Conservation (phyloP, 2,888 invertebrate genomes). For the Homarus gammarus region DNA sequence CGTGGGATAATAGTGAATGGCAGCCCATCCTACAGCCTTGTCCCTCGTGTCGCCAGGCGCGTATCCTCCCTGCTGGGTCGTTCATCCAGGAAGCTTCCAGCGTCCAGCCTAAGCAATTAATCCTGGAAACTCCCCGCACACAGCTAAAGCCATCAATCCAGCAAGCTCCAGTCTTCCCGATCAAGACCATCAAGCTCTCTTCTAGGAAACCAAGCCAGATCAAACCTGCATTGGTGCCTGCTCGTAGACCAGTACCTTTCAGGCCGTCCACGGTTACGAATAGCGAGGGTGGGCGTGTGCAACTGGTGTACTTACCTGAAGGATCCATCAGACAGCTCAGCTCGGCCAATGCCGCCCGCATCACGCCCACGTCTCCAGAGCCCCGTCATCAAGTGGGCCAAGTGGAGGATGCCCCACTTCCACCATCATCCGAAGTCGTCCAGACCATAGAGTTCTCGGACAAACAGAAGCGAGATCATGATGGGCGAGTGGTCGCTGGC, state of each 20-base stretch:
- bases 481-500: slow-evolving; percentile 38
- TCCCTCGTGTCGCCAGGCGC: slow-evolving; percentile 46
- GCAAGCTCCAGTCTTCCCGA: not conserved
- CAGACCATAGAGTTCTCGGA: slow-evolving; percentile 61
- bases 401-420: slow-evolving; percentile 5
- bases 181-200: not conserved
- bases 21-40: slow-evolving; percentile 63
- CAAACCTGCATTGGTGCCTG: not conserved
- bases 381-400: not conserved
- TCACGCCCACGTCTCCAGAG: slow-evolving; percentile 36
- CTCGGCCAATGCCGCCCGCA: slow-evolving; percentile 49
- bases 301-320: slow-evolving; percentile 72
- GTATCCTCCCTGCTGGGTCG: not conserved
- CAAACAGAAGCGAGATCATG: slow-evolving; percentile 72
- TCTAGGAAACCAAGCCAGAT: not conserved
- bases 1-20: slow-evolving; percentile 68
- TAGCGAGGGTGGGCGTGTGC: slow-evolving; percentile 35
- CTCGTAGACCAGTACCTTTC: not conserved
- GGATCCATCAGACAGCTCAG: slow-evolving; percentile 58
- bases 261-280: too few species aligned
- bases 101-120: not conserved
- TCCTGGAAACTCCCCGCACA: not conserved
- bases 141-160: not conserved
- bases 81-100: not conserved
- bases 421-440: slow-evolving; percentile 29